phyloP scores from a whole-genome alignment of 2,888 invertebrate genomes.

The Lepidochrysops patricia region DNA sequence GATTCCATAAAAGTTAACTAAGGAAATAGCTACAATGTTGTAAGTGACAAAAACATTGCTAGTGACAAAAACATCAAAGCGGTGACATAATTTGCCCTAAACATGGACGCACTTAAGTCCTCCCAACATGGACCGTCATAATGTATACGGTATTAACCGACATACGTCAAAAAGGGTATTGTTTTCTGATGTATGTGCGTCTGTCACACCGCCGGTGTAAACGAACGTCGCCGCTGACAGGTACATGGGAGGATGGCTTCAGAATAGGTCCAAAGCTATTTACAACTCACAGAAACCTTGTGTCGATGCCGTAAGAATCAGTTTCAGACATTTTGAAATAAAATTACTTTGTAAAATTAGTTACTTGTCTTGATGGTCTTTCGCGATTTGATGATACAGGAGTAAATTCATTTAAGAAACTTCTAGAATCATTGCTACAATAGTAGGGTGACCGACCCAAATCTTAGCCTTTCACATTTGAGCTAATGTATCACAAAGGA shows the following conservation, averaged over 20 bases:
- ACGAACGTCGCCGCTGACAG: conserved; percentile 21
- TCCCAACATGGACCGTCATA: conserved; percentile 18
- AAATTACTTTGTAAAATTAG: no score
- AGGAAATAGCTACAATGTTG: not conserved
- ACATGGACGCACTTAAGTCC: not conserved
- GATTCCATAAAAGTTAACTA: not conserved
- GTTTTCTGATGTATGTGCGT: conserved; percentile 24
- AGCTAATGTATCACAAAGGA: no score
- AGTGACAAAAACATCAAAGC: not conserved
- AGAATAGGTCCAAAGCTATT: not conserved
- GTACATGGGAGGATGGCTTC: conserved; percentile 12
- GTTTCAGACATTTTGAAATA: no score
- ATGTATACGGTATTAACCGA: conserved; percentile 22
- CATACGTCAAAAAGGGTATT: conserved; percentile 23
- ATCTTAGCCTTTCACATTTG: no score
- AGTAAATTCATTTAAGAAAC: no score
- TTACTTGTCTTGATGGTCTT: no score
- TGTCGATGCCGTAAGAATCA: no score
- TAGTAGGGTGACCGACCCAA: no score
- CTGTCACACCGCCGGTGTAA: conserved; percentile 19
- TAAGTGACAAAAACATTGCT: not conserved
- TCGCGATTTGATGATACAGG: no score
- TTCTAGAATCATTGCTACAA: no score
- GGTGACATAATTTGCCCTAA: conserved; percentile 4
- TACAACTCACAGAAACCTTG: no score